Base-by-base conservation (phyloP, 1,140 invertebrate species). In the Drosophila eugracilis region DNA sequence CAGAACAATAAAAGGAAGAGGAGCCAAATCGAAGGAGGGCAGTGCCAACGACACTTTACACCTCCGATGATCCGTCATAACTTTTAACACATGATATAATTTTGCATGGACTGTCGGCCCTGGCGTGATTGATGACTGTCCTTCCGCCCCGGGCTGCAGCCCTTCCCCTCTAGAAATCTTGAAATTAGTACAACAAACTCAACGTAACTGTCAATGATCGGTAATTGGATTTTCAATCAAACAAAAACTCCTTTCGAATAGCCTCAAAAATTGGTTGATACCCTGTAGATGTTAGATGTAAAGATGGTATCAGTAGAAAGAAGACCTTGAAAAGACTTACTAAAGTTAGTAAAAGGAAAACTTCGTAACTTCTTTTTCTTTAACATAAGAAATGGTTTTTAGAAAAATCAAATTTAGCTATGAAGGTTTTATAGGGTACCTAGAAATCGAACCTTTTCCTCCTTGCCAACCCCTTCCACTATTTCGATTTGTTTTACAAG, bases 81-180 rank as follows among this genome's bases (percentile, higher is more conserved):
- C 83, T 88, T 88, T 89, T 88, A 88, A 88, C 83, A 88, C 84
- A 88, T 88, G 83, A 89, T 88, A 89, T 88, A 73, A 88, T 88
- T 88, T 88, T 75, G 81, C 83, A 88, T 88, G 76, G 81, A 75
- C 66, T 81, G 83, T 81, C 75, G 69, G 59, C 80, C 70, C 39
- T 28, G 77, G 45, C 39, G 53, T 90, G 86, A 90, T 90, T 83
- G 86, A 90, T 90, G 71, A 81, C 45, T 42, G 32, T 48, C 65
- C 14, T 45, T 47, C 62, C 32, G 22, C 44, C 50, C 26, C 22
- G 60, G 34, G 19, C 24, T n/a, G 24, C 48, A 54, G 45, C 42
- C 59, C 45, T 21, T 53, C 36, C 57, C 44, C 60, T 21, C 48
- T 19, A 26, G 32, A n/a, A n/a, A 58, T 69, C 54, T 60, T 14